A percentile compares a stretch with the other conserved stretches of the same genome.
Evolutionary conservation across 2,888 invertebrate genomes (phyloP).

Genomic region (Dynastes grantii): DNA sequence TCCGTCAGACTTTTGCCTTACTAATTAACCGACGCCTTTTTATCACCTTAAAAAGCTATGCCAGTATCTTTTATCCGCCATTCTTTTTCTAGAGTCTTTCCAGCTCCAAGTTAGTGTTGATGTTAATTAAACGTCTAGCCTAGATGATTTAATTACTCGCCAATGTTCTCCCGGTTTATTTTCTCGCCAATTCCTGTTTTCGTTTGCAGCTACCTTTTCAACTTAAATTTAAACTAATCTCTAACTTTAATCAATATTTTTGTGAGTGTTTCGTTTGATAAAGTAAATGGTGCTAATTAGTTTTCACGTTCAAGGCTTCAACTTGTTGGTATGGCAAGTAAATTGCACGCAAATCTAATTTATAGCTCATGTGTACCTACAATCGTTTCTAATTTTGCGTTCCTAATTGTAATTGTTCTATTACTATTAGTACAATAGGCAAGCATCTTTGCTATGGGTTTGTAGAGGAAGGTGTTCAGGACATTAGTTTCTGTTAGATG

Average conservation of each 20-base stretch:
- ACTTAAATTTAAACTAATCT: conserved; percentile 21
- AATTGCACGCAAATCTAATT: conserved; percentile 14
- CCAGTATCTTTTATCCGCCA: not conserved
- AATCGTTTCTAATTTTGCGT: conserved; percentile 4
- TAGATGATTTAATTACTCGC: conserved; percentile 13
- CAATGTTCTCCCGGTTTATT: conserved; percentile 14
- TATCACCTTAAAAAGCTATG: not conserved
- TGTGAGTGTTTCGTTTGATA: conserved; percentile 3
- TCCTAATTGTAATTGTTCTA: not conserved
- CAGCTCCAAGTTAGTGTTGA: not conserved
- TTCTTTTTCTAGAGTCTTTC: not conserved
- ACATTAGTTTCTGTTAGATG: too few relatives aligned
- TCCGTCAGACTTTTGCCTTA: not conserved
- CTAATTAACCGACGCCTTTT: not conserved
- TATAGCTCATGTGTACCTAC: not conserved
- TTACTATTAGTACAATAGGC: not conserved
- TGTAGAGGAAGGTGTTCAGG: too few relatives aligned
- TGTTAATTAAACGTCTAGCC: conserved; percentile 18
- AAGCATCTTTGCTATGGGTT: too few relatives aligned
- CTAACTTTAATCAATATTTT: conserved; percentile 12
- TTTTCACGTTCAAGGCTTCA: conserved; percentile 1
- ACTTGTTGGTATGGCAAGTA: conserved; percentile 8
- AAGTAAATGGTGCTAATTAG: conserved; percentile 8
- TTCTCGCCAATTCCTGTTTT: not conserved
- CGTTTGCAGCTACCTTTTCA: not conserved